Evolutionary conservation across 2,797 vertebrate genomes (phyloP), one percentile per base, ranked within the genome.

Genomic region (Neosilurus hyrtlii): DNA sequence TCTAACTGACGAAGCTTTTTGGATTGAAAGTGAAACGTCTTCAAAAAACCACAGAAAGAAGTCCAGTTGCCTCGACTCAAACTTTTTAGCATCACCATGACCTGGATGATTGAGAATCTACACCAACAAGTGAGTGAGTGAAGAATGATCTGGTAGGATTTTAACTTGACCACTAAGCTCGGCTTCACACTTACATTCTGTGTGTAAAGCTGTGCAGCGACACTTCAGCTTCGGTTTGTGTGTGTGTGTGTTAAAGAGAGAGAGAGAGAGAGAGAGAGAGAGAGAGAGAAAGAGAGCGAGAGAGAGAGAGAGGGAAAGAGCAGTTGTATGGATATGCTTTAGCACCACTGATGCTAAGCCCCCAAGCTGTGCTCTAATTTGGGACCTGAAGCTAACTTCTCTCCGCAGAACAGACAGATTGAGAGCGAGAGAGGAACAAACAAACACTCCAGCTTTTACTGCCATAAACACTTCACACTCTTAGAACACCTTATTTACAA

Each of bases 321-420:
- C 12, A 20, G 61, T 51, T 78, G 43, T 66, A 66, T 65, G 79
- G 62, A 57, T 84, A 59, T 73, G 75, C 51, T 80, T 81, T 63
- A 81, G 68, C 79, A 81, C 70, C 35, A 26, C 63, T n/a, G 76
- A 83, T 86, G 83, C 79, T 83, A 76, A 82, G 79, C 79, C 83
- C 84, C 65, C 81, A 81, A 62, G 86, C 75, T 79, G 83, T 86
- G 81, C 74, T 83, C 86, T 85, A 82, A 88, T 82, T 86, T 83
- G 61, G 73, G 84, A 79, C 82, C 80, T 18, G 70, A 76, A 70
- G 73, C 74, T 56, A 70, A 80, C 67, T 56, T 66, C 75, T 79
- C 73, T 57, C 78, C 14, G 81, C 81, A 81, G 77, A 81, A 9
- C 37, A 43, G 37, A 43, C 37, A 43, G 6, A 43, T 6, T 43